Evolutionary conservation across 2,797 vertebrate genomes (phyloP), one percentile per base, ranked within the genome.

Genomic region (Bovichtus variegatus): DNA sequence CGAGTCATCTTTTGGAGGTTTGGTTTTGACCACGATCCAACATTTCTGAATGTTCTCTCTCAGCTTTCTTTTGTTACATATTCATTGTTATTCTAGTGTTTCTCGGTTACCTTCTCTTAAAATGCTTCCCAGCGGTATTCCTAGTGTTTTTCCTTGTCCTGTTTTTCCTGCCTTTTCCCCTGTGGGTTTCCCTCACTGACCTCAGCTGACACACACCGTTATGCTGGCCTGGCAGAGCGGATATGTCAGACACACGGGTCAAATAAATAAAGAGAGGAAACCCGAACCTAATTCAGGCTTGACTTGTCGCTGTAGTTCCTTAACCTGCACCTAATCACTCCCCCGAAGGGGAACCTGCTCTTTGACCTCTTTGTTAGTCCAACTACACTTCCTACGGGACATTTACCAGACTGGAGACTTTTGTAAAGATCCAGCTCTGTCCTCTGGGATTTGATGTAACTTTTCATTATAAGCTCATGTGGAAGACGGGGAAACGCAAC

Each of bases 211-310:
- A 72, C 16, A 34, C 57, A 23, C 18, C 23, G 49, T 83, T 82
- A 72, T 76, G 51, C 49, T 79, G 58, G 23, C 82, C 81, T 66
- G 74, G 23, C 76, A 44, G 44, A 82, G 76, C 76, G 77, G 82
- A 90, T 89, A 62, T 87, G 88, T 91, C 77, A 55, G 77, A 89
- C 82, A 76, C 82, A 71, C 85, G 66, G 90, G 84, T 93, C 88
- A 91, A 79, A 83, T 84, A 91, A 92, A 93, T 89, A 91, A 72
- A 60, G 64, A 88, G 70, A n/a, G 69, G 85, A 82, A 92, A 91
- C 87, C 81, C 86, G 81, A 90, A 78, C 75, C 82, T 65, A 43
- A 77, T 46, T 84, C 68, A 80, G 54, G 29, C 47, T 76, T 31
- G 21, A 64, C 84, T 83, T 64, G 66, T 78, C 71, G 72, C 77